Conservation (phyloP, 2,888 invertebrate species). For the Drosophila pegasa region DNA sequence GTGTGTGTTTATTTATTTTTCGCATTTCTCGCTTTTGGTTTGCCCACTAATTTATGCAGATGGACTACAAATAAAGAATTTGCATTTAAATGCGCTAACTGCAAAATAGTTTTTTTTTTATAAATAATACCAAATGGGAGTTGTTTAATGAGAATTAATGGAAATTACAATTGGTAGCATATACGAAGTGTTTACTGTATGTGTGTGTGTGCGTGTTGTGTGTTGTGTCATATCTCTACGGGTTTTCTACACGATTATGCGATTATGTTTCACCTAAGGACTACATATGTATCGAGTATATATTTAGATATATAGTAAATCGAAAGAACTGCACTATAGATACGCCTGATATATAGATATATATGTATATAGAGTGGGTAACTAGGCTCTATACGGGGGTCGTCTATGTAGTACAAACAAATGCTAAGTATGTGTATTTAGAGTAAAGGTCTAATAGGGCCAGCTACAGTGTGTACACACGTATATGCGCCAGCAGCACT, state of each 20-base stretch:
- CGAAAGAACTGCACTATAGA: slow-evolving; percentile 40
- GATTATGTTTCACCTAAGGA: slow-evolving; percentile 46
- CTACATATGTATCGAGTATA: slow-evolving; percentile 41
- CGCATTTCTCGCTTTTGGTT: slow-evolving; percentile 15
- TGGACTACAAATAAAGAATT: slow-evolving; percentile 71
- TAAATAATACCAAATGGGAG: slow-evolving; percentile 64
- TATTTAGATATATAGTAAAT: slow-evolving; percentile 21
- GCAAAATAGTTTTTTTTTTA: slow-evolving; percentile 62
- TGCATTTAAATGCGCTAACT: slow-evolving; percentile 70
- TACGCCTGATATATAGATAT: slow-evolving; percentile 25
- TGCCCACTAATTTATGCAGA: slow-evolving; percentile 67
- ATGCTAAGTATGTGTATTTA: slow-evolving; percentile 24
- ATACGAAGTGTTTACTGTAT: slow-evolving; percentile 17
- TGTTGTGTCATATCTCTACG: slow-evolving; percentile 55
- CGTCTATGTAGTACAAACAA: slow-evolving; percentile 36
- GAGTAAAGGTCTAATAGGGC: slow-evolving; percentile 7
- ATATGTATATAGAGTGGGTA: slow-evolving; percentile 19
- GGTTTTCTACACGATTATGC: slow-evolving; percentile 39
- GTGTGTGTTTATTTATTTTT: slow-evolving; percentile 5
- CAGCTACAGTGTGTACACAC: slow-evolving; percentile 22
- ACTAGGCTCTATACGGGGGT: slow-evolving; percentile 36
- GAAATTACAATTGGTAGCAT: slow-evolving; percentile 7
- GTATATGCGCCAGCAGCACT: slow-evolving; percentile 52
- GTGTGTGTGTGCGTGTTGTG: slow-evolving; percentile 1
- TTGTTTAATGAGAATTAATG: slow-evolving; percentile 52